These are phyloP conservation scores for Castor canadensis DNA, from an alignment of 2,113 vertebrate species.

Conservation along the genomic window DNA sequence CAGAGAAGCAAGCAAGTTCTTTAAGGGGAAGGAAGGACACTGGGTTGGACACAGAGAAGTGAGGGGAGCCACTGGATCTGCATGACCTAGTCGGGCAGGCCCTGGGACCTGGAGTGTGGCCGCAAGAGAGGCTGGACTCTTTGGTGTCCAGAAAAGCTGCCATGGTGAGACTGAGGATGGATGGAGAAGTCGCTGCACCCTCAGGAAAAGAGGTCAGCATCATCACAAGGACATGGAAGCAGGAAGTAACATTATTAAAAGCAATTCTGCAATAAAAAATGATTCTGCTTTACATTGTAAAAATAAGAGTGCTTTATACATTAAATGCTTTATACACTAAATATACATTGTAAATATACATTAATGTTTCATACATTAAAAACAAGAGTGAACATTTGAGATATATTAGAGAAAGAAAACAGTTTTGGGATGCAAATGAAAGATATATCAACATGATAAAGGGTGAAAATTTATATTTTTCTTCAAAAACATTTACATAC, in stretches of 20 bases:
- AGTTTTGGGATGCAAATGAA: constrained; percentile 8
- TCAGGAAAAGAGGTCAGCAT: background rate
- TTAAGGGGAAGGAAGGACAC: background rate
- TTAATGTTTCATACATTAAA: too few relatives aligned
- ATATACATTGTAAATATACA: too few relatives aligned
- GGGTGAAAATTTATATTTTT: background rate
- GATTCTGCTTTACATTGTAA: background rate
- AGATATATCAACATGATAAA: background rate
- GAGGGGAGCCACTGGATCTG: background rate
- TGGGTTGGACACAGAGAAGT: background rate
- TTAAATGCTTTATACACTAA: background rate
- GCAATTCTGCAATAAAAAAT: background rate
- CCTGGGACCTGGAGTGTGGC: background rate
- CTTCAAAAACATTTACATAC: too few relatives aligned
- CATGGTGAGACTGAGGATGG: too few relatives aligned
- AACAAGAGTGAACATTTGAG: background rate
- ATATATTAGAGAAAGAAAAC: background rate
- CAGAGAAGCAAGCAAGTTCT: background rate
- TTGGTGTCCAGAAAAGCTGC: background rate
- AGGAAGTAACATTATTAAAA: background rate
- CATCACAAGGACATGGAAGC: background rate
- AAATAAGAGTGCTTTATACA: too few relatives aligned
- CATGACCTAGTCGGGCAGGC: background rate
- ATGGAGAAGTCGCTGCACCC: background rate
- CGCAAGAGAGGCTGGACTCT: background rate